phyloP scores from a whole-genome alignment of 2,888 invertebrate species.

The Cetonia aurata region DNA sequence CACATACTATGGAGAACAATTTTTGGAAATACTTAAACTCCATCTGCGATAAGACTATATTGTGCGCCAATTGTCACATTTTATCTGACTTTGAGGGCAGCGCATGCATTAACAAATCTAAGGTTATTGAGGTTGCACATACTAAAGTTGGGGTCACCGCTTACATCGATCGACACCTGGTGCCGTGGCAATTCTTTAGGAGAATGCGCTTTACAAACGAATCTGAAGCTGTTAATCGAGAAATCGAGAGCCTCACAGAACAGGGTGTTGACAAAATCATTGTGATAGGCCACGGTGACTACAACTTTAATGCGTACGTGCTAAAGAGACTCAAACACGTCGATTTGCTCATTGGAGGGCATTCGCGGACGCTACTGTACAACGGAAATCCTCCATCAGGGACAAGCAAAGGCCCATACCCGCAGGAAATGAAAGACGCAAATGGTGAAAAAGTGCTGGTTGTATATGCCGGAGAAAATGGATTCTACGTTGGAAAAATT shows the following conservation, averaged over 20 bases:
- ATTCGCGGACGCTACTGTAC: not conserved
- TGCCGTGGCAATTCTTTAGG: too few species aligned
- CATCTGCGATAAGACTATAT: too few species aligned
- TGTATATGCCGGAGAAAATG: conserved; percentile 89
- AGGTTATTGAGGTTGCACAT: not conserved
- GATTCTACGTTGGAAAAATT: conserved; percentile 85
- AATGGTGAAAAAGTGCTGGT: conserved; percentile 81
- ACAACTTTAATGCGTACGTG: not conserved
- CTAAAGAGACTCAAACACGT: not conserved
- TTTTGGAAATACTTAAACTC: not conserved
- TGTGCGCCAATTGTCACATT: not conserved
- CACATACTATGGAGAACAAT: not conserved
- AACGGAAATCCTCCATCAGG: not conserved
- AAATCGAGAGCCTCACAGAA: not conserved
- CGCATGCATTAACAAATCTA: not conserved
- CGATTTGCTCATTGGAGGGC: conserved; percentile 7
- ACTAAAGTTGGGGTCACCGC: not conserved
- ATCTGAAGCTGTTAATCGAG: not conserved
- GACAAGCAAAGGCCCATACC: conserved; percentile 79
- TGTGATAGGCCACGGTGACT: not conserved
- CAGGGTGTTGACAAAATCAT: not conserved
- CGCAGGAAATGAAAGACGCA: conserved; percentile 76
- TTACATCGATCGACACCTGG: not conserved
- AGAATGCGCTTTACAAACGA: not conserved
- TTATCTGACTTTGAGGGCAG: too few species aligned